Base-by-base conservation (phyloP, 2,113 vertebrate species). In the Hystrix cristata region DNA sequence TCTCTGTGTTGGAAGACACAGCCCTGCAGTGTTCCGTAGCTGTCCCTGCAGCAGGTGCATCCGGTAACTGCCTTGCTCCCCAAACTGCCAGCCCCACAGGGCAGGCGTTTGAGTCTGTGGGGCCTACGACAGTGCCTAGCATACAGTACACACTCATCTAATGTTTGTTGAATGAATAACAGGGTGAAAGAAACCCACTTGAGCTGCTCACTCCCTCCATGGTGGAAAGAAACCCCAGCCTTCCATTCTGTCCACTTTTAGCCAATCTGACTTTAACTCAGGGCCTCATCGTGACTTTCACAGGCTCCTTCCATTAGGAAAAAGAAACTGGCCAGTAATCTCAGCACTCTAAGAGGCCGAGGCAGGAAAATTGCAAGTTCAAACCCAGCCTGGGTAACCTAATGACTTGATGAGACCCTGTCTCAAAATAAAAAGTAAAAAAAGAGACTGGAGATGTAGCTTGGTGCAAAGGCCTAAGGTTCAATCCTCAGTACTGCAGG, bases 11-110 rank as follows among this genome's bases (percentile, higher is more conserved):
- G 6, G 19, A 43, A 71, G 62, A 79, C 38, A n/a, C 3, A 6
- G 38, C 19, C 34, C 19, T 51, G 83, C 80, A 5, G 21, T 1
- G 2, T 7, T 2, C 0, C 0, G 0, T 51, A 69, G 79, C 64
- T 64, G 21, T 13, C 19, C 8, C 1, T 38, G 43, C 6, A 43
- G 16, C 51, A 23, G 51, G 78, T 23, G 11, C 27, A 14, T 31
- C 65, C 3, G 15, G 3, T 6, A 12, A 1, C 27, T n/a, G 15
- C 11, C 51, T 16, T 13, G 65, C 38, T 38, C 48, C 0, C 55
- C 9, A 71, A 53, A 67, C 6, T 2, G 7, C 27, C 48, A 60
- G 34, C 65, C n/a, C 5, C 4, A 3, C 12, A 69, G 16, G 53
- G 16, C 34, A 19, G 8, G 9, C n/a, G 60, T 12, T 55, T 23